These are phyloP conservation scores for Schrankia costaestrigalis DNA, from an alignment of 2,888 invertebrate species.

Conservation along the genomic window DNA sequence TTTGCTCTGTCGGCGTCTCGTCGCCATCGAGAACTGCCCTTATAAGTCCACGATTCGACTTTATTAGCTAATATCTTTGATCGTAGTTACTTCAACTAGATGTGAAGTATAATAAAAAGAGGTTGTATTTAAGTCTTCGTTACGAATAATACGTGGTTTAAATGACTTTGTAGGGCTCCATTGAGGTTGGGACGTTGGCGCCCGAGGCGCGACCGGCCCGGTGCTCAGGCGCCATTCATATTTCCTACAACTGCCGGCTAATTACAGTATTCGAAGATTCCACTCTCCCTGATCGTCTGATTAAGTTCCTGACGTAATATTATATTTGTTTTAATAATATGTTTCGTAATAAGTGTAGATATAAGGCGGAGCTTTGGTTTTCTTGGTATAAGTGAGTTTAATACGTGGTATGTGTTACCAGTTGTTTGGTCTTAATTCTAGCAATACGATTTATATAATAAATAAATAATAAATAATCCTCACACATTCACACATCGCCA, in stretches of 20 bases:
- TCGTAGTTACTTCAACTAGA: slow-evolving; percentile 60
- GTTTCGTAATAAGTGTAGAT: slow-evolving; percentile 24
- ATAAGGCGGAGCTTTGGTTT: no score
- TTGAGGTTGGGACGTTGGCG: slow-evolving; percentile 30
- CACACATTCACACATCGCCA: no score
- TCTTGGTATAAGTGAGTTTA: no score
- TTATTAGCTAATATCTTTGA: slow-evolving; percentile 62
- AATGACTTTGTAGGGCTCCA: slow-evolving; percentile 21
- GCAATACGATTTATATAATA: no score
- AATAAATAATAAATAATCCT: no score
- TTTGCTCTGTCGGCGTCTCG: slow-evolving; percentile 60
- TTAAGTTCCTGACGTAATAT: slow-evolving; percentile 65
- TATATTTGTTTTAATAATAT: slow-evolving; percentile 49
- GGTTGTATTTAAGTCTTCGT: slow-evolving; percentile 20
- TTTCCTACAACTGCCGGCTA: slow-evolving; percentile 66
- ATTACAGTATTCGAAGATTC: slow-evolving; percentile 53
- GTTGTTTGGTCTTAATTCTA: no score
- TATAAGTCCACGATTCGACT: slow-evolving; percentile 55
- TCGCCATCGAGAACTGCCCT: slow-evolving; percentile 43
- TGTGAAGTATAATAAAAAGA: slow-evolving; percentile 50
- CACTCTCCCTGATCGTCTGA: slow-evolving; percentile 48
- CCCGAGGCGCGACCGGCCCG: slow-evolving; percentile 47
- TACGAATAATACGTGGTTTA: slow-evolving; percentile 26
- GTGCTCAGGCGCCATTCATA: slow-evolving; percentile 66
- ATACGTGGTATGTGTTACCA: no score